A percentile compares a stretch with the other conserved stretches of the same genome.
phyloP scores from a whole-genome alignment of 2,113 vertebrate species.

The Leucosticte australis region DNA sequence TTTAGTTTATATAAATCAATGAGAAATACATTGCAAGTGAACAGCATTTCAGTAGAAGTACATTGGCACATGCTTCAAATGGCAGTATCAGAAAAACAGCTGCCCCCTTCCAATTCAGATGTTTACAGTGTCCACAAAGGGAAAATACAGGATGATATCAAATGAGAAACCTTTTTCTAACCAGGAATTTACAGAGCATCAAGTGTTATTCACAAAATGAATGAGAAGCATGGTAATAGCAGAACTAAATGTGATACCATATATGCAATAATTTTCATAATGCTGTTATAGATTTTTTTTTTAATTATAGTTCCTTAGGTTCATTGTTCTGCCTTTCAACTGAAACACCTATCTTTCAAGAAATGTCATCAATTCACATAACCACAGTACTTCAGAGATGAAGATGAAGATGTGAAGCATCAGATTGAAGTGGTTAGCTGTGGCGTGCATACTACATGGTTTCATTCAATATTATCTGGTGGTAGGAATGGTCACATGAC shows the following conservation, averaged over 20 bases:
- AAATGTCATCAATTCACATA: slow-evolving; percentile 42
- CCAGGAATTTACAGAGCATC: not conserved
- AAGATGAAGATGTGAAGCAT: slow-evolving; percentile 51
- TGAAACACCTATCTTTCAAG: slow-evolving; percentile 39
- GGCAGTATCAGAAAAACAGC: not conserved
- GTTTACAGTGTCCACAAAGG: not conserved
- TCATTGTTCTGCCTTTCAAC: slow-evolving; percentile 8
- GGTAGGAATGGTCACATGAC: not conserved
- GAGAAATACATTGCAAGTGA: not conserved
- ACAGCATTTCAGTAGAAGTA: slow-evolving; percentile 15
- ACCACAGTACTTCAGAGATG: slow-evolving; percentile 38
- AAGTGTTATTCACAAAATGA: slow-evolving; percentile 27
- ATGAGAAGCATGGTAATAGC: slow-evolving; percentile 15
- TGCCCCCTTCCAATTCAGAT: not conserved
- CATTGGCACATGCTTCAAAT: slow-evolving; percentile 44
- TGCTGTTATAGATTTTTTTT: not conserved
- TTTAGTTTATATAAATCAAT: not conserved
- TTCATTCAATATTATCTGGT: not conserved
- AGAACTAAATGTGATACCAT: not conserved
- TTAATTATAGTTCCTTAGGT: not conserved
- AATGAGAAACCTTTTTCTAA: slow-evolving; percentile 48
- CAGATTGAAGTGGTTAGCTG: not conserved
- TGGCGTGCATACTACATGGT: not conserved
- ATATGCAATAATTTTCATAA: not conserved
- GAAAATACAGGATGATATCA: not conserved